Conservation (phyloP, 2,797 vertebrate genomes). For the Melanotaenia parkinsoni region DNA sequence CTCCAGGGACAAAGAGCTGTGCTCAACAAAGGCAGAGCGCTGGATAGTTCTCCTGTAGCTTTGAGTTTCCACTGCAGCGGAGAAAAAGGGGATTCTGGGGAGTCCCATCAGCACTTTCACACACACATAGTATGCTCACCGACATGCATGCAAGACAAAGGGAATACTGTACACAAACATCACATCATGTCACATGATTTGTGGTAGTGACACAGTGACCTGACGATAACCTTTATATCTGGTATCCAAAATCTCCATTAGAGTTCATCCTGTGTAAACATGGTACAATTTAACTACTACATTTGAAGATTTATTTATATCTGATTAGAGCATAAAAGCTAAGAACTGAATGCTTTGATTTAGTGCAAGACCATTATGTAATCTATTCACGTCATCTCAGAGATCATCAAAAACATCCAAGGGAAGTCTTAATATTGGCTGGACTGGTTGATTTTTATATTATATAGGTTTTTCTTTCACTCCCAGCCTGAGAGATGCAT, state of each 20-base stretch:
- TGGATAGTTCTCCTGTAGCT: conserved; percentile 80
- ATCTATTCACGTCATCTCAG: background rate
- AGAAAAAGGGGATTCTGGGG: conserved; percentile 59
- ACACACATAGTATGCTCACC: conserved; percentile 46
- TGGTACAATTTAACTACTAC: conserved; percentile 4
- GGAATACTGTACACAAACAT: conserved; percentile 54
- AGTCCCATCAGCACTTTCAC: conserved; percentile 81
- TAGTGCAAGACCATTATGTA: background rate
- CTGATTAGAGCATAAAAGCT: background rate
- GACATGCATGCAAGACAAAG: conserved; percentile 51
- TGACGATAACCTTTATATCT: conserved; percentile 34
- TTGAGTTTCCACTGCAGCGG: conserved; percentile 69
- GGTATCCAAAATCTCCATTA: conserved; percentile 1
- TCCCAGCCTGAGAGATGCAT: background rate
- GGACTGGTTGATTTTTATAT: no score
- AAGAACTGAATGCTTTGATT: no score
- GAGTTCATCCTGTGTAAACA: conserved; percentile 23
- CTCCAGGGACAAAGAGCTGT: conserved; percentile 70
- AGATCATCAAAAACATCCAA: background rate
- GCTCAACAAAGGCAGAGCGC: conserved; percentile 75
- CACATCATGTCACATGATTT: conserved; percentile 49
- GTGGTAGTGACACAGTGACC: conserved; percentile 58
- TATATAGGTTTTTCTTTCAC: background rate
- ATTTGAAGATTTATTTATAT: background rate
- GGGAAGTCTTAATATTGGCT: background rate